Evolutionary conservation across 2,888 invertebrate genomes (phyloP), one percentile per base, ranked within the genome.

Genomic region (Latrodectus hesperus): DNA sequence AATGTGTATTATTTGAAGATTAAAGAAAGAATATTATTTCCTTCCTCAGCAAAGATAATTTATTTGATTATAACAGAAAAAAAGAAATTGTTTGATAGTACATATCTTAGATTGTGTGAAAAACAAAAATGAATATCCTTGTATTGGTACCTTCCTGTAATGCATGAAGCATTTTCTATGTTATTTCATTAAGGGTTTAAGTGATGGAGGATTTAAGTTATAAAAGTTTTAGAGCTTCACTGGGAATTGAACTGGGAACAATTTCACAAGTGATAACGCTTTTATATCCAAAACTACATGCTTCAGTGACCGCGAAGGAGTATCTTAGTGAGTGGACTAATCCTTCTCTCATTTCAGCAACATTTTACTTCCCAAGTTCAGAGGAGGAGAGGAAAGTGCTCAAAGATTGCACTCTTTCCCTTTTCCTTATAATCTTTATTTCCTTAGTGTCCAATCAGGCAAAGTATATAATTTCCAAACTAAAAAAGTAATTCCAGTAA

Each of bases 281-380:
- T 67, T 80, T 72, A 72, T 65, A 71, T 73, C 52, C 73, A 10
- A 51, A 64, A 38, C 53, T 73, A 65, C 26, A 74, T 65, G 81
- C 81, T 51, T n/a, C 81, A 73, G 60, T 64, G 55, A 49, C 60
- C 80, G 51, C 72, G 80, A 72, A 72, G 60, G 64, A 55, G 64
- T 64, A 71, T 71, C 38, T 70, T 64, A 60, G 64, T 72, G 71
- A 49, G 71, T 17, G 51, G 64, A 71, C 55, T 17, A 52, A 22
- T 49, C 65, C 52, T 38, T 38, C 38, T 38, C 38, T 38, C 38
- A 38, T 4, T 38, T 38, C 38, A 38, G 38, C 38, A 60, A 60
- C 14, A 12, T 60, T 60, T 60, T 60, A 12, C 60, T 60, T 60
- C 60, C 60, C 60, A 60, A 60, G 60, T 60, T 60, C n/a, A 16